Percentiles rank a stretch among this genome's conserved stretches.
Evolutionary conservation across 2,888 invertebrate genomes (phyloP).

Genomic region (Andrena bicolor): DNA sequence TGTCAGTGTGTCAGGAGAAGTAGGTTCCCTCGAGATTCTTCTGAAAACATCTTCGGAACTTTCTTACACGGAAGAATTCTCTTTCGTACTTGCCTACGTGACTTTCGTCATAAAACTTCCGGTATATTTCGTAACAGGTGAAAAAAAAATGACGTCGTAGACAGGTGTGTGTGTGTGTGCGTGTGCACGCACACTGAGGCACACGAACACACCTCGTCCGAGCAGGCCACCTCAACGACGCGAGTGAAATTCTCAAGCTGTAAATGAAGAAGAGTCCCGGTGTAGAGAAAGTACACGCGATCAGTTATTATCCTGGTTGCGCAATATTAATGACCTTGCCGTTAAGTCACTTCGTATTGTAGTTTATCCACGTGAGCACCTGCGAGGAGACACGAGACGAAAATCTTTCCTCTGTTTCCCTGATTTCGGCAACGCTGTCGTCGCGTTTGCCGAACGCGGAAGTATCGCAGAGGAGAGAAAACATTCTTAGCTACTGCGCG

Average conservation of each 20-base stretch:
- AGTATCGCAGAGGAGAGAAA: neutral
- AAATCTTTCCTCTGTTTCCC: neutral
- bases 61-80: slow-evolving; percentile 54
- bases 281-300: slow-evolving; percentile 68
- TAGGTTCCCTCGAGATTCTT: slow-evolving; percentile 18
- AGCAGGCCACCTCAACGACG: slow-evolving; percentile 15
- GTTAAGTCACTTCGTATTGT: slow-evolving; percentile 13
- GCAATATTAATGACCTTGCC: slow-evolving; percentile 63
- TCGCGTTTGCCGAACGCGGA: neutral
- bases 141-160: slow-evolving; percentile 72
- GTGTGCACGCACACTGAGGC: slow-evolving; percentile 1
- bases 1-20: neutral
- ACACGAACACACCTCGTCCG: slow-evolving; percentile 19
- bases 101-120: slow-evolving; percentile 55
- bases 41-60: slow-evolving; percentile 34
- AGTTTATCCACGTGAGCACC: neutral
- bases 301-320: slow-evolving; percentile 53
- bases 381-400: neutral
- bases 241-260: slow-evolving; percentile 68
- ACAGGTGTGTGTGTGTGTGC: slow-evolving; percentile 5
- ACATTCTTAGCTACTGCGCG: neutral
- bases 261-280: slow-evolving; percentile 52
- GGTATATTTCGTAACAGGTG: slow-evolving; percentile 73
- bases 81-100: slow-evolving; percentile 45
- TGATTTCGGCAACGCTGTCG: neutral